A percentile compares a stretch with the other conserved stretches of the same genome.
Evolutionary conservation across 2,888 invertebrate genomes (phyloP).

Genomic region (Drosophila fungiperda): DNA sequence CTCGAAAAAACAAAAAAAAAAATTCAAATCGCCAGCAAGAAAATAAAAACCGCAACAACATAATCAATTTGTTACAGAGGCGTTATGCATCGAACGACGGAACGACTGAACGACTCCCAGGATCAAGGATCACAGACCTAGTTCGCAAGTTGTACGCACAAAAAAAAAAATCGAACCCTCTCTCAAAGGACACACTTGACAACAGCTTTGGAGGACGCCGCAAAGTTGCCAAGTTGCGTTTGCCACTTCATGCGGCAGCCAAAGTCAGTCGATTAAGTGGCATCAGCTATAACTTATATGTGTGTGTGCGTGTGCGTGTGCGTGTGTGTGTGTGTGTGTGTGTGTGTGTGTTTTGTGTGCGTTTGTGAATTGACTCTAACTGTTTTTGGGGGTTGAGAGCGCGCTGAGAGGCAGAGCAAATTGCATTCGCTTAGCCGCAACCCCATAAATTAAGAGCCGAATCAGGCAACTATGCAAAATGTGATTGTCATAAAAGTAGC

Average conservation of each 20-base stretch:
- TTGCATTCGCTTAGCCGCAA: constrained; percentile 78
- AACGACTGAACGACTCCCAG: constrained; percentile 14
- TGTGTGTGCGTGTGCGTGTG: not conserved
- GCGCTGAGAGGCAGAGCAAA: constrained; percentile 61
- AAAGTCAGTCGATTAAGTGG: constrained; percentile 13
- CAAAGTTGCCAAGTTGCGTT: constrained; percentile 43
- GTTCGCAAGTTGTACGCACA: constrained; percentile 60
- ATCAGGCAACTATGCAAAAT: constrained; percentile 34
- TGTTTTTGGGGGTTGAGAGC: constrained; percentile 7
- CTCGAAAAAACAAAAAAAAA: constrained; percentile 75
- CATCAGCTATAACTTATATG: constrained; percentile 19
- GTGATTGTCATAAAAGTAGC: constrained; percentile 65
- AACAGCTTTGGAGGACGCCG: constrained; percentile 23
- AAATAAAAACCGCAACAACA: constrained; percentile 64
- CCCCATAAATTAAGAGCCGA: constrained; percentile 74
- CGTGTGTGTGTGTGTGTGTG: not conserved
- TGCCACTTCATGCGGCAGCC: constrained; percentile 62
- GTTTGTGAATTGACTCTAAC: constrained; percentile 21
- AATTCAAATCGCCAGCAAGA: constrained; percentile 59
- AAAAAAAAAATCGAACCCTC: constrained; percentile 54
- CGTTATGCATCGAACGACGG: constrained; percentile 45
- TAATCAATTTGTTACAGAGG: constrained; percentile 80
- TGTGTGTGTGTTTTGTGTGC: not conserved
- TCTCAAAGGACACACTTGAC: constrained; percentile 53
- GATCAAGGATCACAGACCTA: constrained; percentile 22